Percentiles rank a stretch among this genome's conserved stretches.
Evolutionary conservation across 2,888 invertebrate species (phyloP).

Genomic region (Acanthacorydalis orientalis): DNA sequence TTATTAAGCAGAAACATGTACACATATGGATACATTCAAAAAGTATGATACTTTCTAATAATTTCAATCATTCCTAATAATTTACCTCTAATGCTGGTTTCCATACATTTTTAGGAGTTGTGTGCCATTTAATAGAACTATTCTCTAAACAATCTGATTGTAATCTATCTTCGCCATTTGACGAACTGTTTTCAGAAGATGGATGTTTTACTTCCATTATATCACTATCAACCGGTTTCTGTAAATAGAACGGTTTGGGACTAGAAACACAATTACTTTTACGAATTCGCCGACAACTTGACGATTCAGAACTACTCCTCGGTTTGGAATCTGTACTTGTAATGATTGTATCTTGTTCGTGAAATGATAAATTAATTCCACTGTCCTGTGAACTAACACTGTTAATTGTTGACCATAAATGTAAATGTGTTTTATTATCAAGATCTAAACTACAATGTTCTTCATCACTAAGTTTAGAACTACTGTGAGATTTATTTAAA

Average conservation of each 20-base stretch:
- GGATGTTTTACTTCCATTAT: slow-evolving; percentile 1
- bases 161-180: neutral
- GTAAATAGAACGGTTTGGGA: slow-evolving; percentile 2
- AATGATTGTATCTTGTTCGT: slow-evolving; percentile 36
- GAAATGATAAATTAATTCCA: slow-evolving; percentile 57
- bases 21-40: too few species aligned
- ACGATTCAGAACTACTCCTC: slow-evolving; percentile 22
- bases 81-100: slow-evolving; percentile 59
- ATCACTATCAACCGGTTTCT: slow-evolving; percentile 4
- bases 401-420: slow-evolving; percentile 46
- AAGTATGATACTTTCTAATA: too few species aligned
- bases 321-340: slow-evolving; percentile 13
- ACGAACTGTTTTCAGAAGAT: neutral
- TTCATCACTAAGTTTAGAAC: slow-evolving; percentile 40
- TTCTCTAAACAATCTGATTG: neutral
- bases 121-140: slow-evolving; percentile 42
- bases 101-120: slow-evolving; percentile 66
- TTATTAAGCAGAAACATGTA: neutral
- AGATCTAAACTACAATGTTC: slow-evolving; percentile 31
- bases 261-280: slow-evolving; percentile 12
- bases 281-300: slow-evolving; percentile 16
- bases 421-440: slow-evolving; percentile 33
- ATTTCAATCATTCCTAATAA: too few species aligned
- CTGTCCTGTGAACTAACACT: slow-evolving; percentile 63
- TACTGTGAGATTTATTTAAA: slow-evolving; percentile 35